These are phyloP conservation scores for Heliconius melpomene DNA, from an alignment of 1,140 invertebrate genomes.

Conservation along the genomic window DNA sequence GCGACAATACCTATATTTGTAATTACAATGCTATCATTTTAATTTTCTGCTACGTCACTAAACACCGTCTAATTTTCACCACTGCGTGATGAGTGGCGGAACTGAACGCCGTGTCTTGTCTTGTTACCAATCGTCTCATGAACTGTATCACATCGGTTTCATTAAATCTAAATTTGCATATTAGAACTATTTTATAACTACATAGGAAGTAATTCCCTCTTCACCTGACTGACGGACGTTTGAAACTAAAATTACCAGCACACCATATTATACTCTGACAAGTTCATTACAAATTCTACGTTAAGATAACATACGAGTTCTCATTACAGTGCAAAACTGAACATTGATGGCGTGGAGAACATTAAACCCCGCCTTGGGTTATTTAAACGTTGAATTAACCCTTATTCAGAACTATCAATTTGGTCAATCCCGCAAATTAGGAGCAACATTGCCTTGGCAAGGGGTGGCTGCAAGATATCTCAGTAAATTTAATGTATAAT, in stretches of 20 bases:
- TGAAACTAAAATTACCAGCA: background rate
- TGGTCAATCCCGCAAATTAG: constrained; percentile 50
- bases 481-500: background rate
- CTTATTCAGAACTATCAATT: constrained; percentile 42
- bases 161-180: background rate
- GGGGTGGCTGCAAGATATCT: constrained; percentile 17
- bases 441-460: constrained; percentile 48
- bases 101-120: background rate
- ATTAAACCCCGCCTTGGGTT: constrained; percentile 30
- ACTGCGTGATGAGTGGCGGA: background rate
- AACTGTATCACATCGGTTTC: too few species aligned
- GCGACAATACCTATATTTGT: too few species aligned
- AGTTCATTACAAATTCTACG: background rate
- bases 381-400: constrained; percentile 42
- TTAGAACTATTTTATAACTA: background rate
- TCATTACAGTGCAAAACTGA: constrained; percentile 14
- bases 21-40: too few species aligned
- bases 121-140: background rate
- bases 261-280: background rate
- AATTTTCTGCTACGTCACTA: too few species aligned
- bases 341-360: constrained; percentile 24
- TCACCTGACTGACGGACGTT: background rate
- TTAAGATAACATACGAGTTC: constrained; percentile 25
- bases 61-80: too few species aligned
- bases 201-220: background rate